Percentiles rank a stretch among this genome's conserved stretches.
phyloP scores from a whole-genome alignment of 2,797 vertebrate genomes.

The Vireo griseus region DNA sequence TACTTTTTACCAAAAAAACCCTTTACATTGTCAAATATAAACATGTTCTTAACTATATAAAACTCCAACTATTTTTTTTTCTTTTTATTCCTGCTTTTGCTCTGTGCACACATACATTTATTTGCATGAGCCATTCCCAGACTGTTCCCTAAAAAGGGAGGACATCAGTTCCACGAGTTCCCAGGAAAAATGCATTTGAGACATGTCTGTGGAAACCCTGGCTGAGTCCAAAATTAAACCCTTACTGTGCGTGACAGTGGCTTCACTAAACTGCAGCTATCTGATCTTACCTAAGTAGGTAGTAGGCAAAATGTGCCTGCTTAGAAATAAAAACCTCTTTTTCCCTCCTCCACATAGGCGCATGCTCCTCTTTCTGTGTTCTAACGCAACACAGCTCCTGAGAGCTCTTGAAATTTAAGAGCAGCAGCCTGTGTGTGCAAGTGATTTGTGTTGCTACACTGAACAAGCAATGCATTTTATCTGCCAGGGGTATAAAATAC shows the following conservation, averaged over 20 bases:
- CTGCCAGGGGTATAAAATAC: background rate
- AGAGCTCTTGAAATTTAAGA: conserved; percentile 1
- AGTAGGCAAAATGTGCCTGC: background rate
- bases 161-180: fast-evolving
- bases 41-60: background rate
- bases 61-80: background rate
- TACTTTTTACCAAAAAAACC: background rate
- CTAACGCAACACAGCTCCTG: background rate
- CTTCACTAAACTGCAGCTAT: background rate
- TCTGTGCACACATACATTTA: background rate
- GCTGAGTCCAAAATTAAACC: background rate
- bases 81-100: background rate
- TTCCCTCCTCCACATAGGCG: fast-evolving
- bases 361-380: background rate
- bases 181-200: background rate
- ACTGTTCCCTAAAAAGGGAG: fast-evolving
- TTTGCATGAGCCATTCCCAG: background rate
- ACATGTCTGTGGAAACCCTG: fast-evolving
- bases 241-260: fast-evolving
- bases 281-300: background rate
- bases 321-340: background rate
- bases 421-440: background rate
- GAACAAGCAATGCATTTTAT: conserved; percentile 6
- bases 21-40: background rate
- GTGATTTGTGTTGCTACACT: conserved; percentile 8